Conservation (phyloP, 2,888 invertebrate genomes). For the Andrena trimmerana region DNA sequence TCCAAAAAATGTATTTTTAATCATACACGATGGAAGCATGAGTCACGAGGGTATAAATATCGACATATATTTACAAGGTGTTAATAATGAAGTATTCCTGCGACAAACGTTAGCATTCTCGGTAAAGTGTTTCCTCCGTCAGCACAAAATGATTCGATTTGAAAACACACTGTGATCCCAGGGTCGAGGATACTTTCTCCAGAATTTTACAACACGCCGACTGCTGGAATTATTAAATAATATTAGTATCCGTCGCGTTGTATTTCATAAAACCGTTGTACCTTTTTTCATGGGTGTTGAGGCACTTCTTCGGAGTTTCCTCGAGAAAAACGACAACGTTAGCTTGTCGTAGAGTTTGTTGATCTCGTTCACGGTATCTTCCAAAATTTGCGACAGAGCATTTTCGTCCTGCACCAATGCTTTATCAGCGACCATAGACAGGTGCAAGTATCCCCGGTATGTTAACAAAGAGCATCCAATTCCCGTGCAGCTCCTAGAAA, state of each 20-base stretch:
- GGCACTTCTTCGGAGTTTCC: slow-evolving; percentile 45
- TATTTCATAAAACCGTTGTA: slow-evolving; percentile 2
- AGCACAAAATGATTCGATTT: slow-evolving; percentile 1
- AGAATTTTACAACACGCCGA: slow-evolving; percentile 71
- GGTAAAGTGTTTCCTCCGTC: background rate
- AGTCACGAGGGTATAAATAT: background rate
- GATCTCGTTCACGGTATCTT: slow-evolving; percentile 84
- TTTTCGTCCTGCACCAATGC: slow-evolving; percentile 83
- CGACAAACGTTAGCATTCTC: background rate
- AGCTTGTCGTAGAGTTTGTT: slow-evolving; percentile 77
- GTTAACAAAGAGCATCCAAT: slow-evolving; percentile 86
- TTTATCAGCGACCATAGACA: slow-evolving; percentile 86
- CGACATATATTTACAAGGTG: slow-evolving; percentile 37
- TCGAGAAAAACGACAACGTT: slow-evolving; percentile 67
- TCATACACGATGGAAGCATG: slow-evolving; percentile 10
- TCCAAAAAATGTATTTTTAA: slow-evolving; percentile 34
- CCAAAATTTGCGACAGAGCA: slow-evolving; percentile 83
- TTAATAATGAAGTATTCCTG: background rate
- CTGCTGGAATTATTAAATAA: slow-evolving; percentile 62
- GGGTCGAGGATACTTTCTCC: background rate
- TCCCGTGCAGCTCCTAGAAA: slow-evolving; percentile 80
- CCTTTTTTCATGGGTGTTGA: slow-evolving; percentile 75
- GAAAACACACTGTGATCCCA: background rate
- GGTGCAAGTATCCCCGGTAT: slow-evolving; percentile 85
- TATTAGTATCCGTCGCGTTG: background rate